These are phyloP conservation scores for Tyrannus savana DNA, from an alignment of 2,113 vertebrate species.

Conservation along the genomic window DNA sequence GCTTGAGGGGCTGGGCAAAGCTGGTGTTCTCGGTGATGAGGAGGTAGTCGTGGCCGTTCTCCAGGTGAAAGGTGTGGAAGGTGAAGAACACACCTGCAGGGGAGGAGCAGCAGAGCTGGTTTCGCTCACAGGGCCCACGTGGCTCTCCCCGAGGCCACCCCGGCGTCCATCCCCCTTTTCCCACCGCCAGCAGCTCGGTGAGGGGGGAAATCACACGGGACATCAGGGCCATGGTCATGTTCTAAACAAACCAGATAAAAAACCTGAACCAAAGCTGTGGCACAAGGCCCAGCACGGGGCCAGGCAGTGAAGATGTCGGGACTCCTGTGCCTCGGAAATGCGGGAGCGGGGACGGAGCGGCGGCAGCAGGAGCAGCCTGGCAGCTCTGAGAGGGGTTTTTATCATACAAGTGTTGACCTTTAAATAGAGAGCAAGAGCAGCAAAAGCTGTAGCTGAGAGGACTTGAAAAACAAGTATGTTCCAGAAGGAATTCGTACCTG, in stretches of 20 bases:
- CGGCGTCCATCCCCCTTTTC: accelerated
- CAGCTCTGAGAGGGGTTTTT: background rate
- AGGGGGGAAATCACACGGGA: accelerated
- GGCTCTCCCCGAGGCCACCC: accelerated
- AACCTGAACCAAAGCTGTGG: accelerated
- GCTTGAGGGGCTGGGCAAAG: conserved; percentile 90
- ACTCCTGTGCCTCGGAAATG: background rate
- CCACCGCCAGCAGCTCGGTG: background rate
- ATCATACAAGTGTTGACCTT: background rate
- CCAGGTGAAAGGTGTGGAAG: conserved; percentile 97
- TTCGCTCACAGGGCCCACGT: background rate
- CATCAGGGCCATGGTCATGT: accelerated
- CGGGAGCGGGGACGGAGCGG: background rate
- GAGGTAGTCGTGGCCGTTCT: conserved; percentile 94
- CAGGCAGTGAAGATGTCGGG: background rate
- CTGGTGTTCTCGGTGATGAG: conserved; percentile 94
- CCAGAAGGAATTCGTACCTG: background rate
- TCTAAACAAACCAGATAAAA: accelerated
- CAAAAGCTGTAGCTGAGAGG: background rate
- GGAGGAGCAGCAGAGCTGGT: accelerated
- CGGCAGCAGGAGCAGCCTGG: background rate
- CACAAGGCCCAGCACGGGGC: background rate
- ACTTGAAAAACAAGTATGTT: background rate
- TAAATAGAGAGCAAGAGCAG: background rate
- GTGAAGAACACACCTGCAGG: conserved; percentile 92